Evolutionary conservation across 2,797 vertebrate species (phyloP).

Genomic region (Sebastes minor): DNA sequence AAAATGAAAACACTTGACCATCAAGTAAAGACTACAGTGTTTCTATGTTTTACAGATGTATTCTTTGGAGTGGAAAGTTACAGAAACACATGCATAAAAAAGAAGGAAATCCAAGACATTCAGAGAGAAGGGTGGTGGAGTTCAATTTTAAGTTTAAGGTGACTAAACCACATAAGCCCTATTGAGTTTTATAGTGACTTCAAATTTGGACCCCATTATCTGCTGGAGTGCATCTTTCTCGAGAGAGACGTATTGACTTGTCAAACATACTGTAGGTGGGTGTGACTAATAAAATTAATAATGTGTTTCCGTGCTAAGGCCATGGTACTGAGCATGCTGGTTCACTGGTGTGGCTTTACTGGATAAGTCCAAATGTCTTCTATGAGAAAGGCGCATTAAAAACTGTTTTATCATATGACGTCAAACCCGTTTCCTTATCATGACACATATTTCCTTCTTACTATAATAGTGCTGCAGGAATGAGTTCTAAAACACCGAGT

Average conservation of each 20-base stretch:
- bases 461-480: no score
- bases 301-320: no score
- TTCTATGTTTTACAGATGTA: neutral
- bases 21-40: neutral
- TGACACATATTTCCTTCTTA: neutral
- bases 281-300: neutral
- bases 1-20: slow-evolving; percentile 6
- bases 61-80: neutral
- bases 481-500: no score
- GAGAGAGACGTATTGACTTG: neutral
- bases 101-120: slow-evolving; percentile 41
- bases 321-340: neutral
- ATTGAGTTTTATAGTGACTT: neutral
- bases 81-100: slow-evolving; percentile 20
- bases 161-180: neutral
- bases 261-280: neutral
- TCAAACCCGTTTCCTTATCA: neutral
- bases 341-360: neutral
- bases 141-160: neutral
- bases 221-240: neutral
- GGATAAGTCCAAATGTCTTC: slow-evolving; percentile 1
- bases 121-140: neutral
- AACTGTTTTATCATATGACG: neutral
- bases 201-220: neutral
- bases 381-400: neutral